Evolutionary conservation across 2,797 vertebrate genomes (phyloP).

Genomic region (Oreonectes daqikongensis): DNA sequence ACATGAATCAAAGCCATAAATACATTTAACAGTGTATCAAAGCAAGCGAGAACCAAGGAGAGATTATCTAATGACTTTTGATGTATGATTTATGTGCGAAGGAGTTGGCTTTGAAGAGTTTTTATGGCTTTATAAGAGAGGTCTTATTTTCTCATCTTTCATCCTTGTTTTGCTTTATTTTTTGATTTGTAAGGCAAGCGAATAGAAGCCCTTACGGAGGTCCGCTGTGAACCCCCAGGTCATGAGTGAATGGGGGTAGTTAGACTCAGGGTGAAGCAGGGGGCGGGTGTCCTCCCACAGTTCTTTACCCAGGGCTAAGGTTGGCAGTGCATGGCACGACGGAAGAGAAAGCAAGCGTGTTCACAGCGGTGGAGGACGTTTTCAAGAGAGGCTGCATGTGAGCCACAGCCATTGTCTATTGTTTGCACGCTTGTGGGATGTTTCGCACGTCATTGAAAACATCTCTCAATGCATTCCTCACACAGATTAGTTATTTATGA

Average conservation of each 20-base stretch:
- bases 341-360: constrained; percentile 59
- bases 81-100: constrained; percentile 68
- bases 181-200: constrained; percentile 43
- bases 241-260: constrained; percentile 55
- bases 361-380: constrained; percentile 44
- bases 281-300: constrained; percentile 53
- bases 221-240: constrained; percentile 54
- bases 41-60: constrained; percentile 51
- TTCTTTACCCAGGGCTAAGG: constrained; percentile 58
- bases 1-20: constrained; percentile 51
- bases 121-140: constrained; percentile 62
- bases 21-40: constrained; percentile 55
- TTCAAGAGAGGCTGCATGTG: constrained; percentile 57
- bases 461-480: constrained; percentile 41
- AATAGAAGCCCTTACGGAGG: constrained; percentile 46
- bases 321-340: constrained; percentile 75
- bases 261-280: constrained; percentile 48
- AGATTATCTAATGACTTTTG: constrained; percentile 59
- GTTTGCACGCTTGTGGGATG: constrained; percentile 65
- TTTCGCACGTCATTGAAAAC: constrained; percentile 56
- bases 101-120: constrained; percentile 66
- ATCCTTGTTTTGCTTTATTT: constrained; percentile 55
- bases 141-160: constrained; percentile 59
- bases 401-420: constrained; percentile 63
- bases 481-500: constrained; percentile 33